Evolutionary conservation across 2,797 vertebrate species (phyloP).

Genomic region (Enteromius treurensis): DNA sequence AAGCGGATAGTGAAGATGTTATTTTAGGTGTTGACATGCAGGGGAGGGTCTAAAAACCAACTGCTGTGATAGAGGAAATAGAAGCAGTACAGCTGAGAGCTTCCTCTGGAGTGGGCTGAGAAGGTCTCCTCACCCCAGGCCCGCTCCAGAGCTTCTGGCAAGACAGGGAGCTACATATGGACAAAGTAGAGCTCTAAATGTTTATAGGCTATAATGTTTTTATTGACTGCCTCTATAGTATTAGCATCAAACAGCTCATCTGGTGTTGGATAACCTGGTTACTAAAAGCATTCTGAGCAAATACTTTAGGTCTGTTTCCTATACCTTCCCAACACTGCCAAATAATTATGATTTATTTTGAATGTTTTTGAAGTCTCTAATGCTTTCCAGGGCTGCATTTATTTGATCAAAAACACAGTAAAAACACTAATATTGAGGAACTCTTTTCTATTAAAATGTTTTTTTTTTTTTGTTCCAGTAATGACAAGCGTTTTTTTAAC

Average conservation of each 20-base stretch:
- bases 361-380: neutral
- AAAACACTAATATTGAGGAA: neutral
- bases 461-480: neutral
- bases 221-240: conserved; percentile 40
- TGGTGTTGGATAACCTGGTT: conserved; percentile 58
- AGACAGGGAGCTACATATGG: conserved; percentile 51
- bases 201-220: conserved; percentile 62
- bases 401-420: neutral
- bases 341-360: neutral
- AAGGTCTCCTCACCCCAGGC: conserved; percentile 4
- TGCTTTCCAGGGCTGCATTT: neutral
- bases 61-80: conserved; percentile 19
- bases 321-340: neutral
- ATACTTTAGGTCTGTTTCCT: neutral
- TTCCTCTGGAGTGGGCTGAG: conserved; percentile 27
- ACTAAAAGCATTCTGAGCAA: conserved; percentile 54
- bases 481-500: neutral
- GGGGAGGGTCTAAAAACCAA: conserved; percentile 10
- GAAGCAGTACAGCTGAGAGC: conserved; percentile 18
- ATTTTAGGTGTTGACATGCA: conserved; percentile 36
- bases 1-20: conserved; percentile 27
- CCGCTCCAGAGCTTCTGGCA: conserved; percentile 39
- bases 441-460: neutral
- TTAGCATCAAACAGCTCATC: conserved; percentile 47
- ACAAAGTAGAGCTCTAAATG: conserved; percentile 60